Base-by-base conservation (phyloP, 2,797 vertebrate species). In the Smutsia temminckii region DNA sequence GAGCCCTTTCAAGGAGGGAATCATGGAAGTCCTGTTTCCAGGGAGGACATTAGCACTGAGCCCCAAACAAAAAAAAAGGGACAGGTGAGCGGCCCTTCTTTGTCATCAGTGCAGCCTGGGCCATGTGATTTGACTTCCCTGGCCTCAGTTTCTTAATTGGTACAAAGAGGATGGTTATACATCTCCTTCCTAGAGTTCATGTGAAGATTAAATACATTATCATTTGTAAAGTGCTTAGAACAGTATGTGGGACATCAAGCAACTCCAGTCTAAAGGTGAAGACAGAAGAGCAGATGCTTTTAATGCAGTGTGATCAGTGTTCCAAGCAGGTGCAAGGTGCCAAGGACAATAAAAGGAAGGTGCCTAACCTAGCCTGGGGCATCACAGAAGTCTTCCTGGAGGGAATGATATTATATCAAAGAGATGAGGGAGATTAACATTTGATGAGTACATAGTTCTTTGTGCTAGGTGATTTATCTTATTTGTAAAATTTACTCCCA, bases 201-300 rank as follows among this genome's bases (percentile, higher is more conserved):
- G 23, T n/a, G 27, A 46, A 55, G 42, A 40, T 72, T 17, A 64
- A 59, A 57, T 25, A 10, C 3, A 1, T 8, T 66, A 40, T 29
- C 61, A 59, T 89, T 93, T 69, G 63, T 25, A 77, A 89, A 63
- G 27, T 16, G n/a, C 46, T 86, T n/a, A 77, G 61, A 46, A 59
- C 17, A 61, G 37, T 72, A 3, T 20, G n/a, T 87, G 64, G 29
- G n/a, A 40, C 29, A 37, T 59, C 25, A 27, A 93, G 25, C 20
- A 86, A 16, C 51, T 89, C 23, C 7, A 16, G 5, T 66, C 21
- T 72, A 69, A 75, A 86, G 18, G 16, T 81, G 32, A 40, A 94
- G 64, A 59, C 72, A 71, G 51, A 51, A 11, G 11, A 29, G 25
- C 29, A 75, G 51, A 32, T 61, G 12, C 8, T 55, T 40, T 80